Evolutionary conservation across 2,113 vertebrate species (phyloP).

Genomic region (Pyrgilauda ruficollis): DNA sequence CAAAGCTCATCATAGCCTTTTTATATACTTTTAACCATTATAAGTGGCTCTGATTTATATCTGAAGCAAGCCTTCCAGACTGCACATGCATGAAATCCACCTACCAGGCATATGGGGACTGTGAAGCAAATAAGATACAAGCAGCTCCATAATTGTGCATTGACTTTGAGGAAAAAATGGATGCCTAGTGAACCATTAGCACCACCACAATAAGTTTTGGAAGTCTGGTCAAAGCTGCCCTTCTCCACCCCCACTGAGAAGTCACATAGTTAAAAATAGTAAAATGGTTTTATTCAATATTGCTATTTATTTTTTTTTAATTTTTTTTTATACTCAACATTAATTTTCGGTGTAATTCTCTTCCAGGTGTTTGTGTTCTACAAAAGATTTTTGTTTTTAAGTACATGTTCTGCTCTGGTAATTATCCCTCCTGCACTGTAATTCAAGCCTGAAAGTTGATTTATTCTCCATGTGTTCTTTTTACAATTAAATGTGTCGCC

Average conservation of each 20-base stretch:
- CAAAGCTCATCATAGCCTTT: background rate
- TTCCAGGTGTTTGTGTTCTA: slow-evolving; percentile 29
- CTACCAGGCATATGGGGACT: background rate
- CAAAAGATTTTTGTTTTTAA: slow-evolving; percentile 22
- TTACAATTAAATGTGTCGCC: slow-evolving; percentile 10
- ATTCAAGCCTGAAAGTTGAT: slow-evolving; percentile 38
- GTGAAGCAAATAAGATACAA: background rate
- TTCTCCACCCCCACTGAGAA: background rate
- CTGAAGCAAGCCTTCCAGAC: background rate
- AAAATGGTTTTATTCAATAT: background rate
- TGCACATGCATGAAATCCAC: background rate
- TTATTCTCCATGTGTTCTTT: slow-evolving; percentile 40
- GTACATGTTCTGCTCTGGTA: slow-evolving; percentile 9
- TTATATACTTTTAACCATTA: background rate
- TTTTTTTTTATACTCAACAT: background rate
- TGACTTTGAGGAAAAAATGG: background rate
- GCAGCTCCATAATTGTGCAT: background rate
- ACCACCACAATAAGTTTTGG: background rate
- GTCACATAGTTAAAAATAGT: background rate
- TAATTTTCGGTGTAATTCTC: background rate
- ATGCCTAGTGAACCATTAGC: background rate
- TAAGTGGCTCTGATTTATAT: background rate
- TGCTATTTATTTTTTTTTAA: background rate
- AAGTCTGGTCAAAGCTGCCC: background rate
- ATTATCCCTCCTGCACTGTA: slow-evolving; percentile 46